Evolutionary conservation across 2,888 invertebrate species (phyloP).

Genomic region (Limenitis camilla): DNA sequence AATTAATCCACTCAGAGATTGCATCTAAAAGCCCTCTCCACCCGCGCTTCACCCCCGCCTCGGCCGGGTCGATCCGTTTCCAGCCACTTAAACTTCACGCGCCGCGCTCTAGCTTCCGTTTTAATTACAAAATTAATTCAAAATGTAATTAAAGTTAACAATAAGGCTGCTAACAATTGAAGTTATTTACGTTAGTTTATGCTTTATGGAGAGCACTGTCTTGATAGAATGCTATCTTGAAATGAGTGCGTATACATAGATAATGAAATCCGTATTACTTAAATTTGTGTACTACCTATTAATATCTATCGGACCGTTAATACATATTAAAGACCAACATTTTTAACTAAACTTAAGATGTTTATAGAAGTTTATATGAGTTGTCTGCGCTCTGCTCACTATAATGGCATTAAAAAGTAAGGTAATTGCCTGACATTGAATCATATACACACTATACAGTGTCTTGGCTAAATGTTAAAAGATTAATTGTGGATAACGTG

Average conservation of each 20-base stretch:
- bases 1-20: constrained; percentile 75
- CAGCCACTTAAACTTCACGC: constrained; percentile 76
- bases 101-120: constrained; percentile 75
- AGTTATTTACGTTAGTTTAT: constrained; percentile 76
- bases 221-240: constrained; percentile 43
- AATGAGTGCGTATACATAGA: not conserved
- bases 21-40: constrained; percentile 59
- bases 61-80: constrained; percentile 70
- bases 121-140: constrained; percentile 77
- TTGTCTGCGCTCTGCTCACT: not conserved
- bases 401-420: too few species aligned
- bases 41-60: constrained; percentile 27
- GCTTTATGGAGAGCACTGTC: constrained; percentile 40
- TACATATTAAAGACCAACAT: not conserved
- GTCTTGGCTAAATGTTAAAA: not conserved
- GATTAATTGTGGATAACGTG: not conserved
- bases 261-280: not conserved
- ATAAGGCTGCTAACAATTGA: constrained; percentile 76
- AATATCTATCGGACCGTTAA: not conserved
- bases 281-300: not conserved
- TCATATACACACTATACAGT: not conserved
- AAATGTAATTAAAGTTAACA: constrained; percentile 77
- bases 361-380: not conserved
- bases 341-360: not conserved
- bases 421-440: not conserved